Evolutionary conservation across 2,888 invertebrate species (phyloP).

Genomic region (Tanypteryx hageni): DNA sequence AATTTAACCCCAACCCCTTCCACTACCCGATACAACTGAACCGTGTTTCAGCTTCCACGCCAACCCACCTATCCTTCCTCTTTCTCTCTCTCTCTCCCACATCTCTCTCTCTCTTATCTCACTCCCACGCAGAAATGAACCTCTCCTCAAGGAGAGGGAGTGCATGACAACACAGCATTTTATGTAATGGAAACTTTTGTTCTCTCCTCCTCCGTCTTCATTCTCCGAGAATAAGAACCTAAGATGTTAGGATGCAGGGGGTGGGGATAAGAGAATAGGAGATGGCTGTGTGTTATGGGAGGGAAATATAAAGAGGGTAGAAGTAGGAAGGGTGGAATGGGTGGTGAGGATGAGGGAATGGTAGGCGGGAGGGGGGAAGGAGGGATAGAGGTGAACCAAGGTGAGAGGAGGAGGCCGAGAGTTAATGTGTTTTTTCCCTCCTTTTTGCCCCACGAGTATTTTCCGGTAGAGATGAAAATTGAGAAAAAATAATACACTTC

Average conservation of each 20-base stretch:
- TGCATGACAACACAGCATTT: conserved; percentile 57
- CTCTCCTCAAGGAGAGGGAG: background rate
- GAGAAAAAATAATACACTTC: too few relatives aligned
- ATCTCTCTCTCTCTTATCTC: background rate
- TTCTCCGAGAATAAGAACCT: background rate
- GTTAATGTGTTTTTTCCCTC: background rate
- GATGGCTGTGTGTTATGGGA: background rate
- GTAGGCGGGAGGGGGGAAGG: background rate
- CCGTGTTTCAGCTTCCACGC: background rate
- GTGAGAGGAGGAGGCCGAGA: background rate
- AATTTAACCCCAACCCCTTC: background rate
- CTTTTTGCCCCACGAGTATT: too few relatives aligned
- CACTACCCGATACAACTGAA: background rate
- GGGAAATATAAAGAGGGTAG: background rate
- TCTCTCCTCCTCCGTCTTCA: background rate
- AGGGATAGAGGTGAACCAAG: background rate
- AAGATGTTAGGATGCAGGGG: background rate
- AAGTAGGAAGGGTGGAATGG: background rate
- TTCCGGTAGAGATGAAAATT: too few relatives aligned
- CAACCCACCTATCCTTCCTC: background rate
- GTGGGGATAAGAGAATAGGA: background rate
- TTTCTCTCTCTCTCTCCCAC: background rate
- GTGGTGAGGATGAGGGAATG: background rate
- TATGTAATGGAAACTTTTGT: conserved; percentile 55
- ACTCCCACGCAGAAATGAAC: background rate